Conservation (phyloP, 2,797 vertebrate genomes). For the Paguma larvata region DNA sequence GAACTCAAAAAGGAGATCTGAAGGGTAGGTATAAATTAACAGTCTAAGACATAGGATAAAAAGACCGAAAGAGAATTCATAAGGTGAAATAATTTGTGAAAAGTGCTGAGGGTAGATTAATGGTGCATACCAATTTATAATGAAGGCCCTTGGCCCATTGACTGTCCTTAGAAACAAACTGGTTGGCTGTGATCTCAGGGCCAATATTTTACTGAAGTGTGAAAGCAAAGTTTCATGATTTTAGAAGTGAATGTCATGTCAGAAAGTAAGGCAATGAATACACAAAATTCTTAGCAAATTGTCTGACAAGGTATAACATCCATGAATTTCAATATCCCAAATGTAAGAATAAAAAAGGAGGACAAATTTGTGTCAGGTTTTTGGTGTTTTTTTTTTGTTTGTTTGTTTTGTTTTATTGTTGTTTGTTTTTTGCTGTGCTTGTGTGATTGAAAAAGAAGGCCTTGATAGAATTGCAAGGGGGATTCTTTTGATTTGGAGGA, state of each 20-base stretch:
- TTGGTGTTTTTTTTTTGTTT: background rate
- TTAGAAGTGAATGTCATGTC: background rate
- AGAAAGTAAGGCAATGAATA: background rate
- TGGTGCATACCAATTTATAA: background rate
- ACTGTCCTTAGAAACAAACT: background rate
- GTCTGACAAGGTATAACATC: background rate
- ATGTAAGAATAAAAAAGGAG: background rate
- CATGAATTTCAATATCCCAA: background rate
- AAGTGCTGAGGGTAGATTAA: background rate
- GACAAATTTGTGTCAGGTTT: background rate
- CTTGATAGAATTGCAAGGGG: background rate
- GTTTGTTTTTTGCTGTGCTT: background rate
- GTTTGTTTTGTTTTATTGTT: background rate
- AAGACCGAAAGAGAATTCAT: background rate
- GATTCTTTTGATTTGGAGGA: background rate
- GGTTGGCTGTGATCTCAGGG: background rate
- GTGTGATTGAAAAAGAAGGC: background rate
- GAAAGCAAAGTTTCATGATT: background rate
- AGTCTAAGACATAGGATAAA: background rate
- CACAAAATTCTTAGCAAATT: background rate
- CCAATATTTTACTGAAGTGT: background rate
- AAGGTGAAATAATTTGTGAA: background rate
- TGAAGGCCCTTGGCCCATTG: background rate
- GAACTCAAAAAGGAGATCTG: background rate
- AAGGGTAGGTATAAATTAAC: background rate